Evolutionary conservation across 2,888 invertebrate species (phyloP), one percentile per base, ranked within the genome.

Genomic region (Barypeithes pellucidus): DNA sequence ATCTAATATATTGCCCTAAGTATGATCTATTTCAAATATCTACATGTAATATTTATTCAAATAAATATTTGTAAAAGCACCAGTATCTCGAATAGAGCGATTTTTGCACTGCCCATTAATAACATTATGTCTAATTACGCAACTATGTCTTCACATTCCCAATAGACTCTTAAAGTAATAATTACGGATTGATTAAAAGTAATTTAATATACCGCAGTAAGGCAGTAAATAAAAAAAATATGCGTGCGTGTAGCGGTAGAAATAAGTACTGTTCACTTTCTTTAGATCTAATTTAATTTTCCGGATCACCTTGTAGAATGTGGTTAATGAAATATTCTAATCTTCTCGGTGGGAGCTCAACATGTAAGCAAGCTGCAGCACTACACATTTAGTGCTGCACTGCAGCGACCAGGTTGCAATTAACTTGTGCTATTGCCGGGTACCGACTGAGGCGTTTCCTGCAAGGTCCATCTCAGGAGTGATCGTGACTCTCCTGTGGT

Each of bases 401-500:
- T 78, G 77, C 77, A 79, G 79, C 81, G 81, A 79, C 79, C 78
- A 80, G 79, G 79, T 80, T 79, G 79, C 80, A 81, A 82, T 82
- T 82, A 82, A 79, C 80, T 81, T 79, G 81, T 80, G 81, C 79
- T 82, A 82, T 82, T 82, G 81, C 81, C 81, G 80, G 80, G 81
- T 81, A 81, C 80, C 77, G 78, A 79, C 79, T 76, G 78, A 80
- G 82, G 81, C 81, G 82, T 81, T 81, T 79, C 80, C 81, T 80
- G 77, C 81, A 79, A 80, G 80, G 81, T 81, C 80, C 80, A 81
- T 81, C 80, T 72, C 57, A 71, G 66, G 60, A 75, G 80, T 77
- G 82, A 79, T 84, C 84, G 84, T 84, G 84, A 84, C 84, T 83
- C 76, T 82, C 78, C 80, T 81, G 80, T 77, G 82, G 82, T 84